These are phyloP conservation scores for Mesembrinibis cayennensis DNA, from an alignment of 2,113 vertebrate species.

Conservation along the genomic window DNA sequence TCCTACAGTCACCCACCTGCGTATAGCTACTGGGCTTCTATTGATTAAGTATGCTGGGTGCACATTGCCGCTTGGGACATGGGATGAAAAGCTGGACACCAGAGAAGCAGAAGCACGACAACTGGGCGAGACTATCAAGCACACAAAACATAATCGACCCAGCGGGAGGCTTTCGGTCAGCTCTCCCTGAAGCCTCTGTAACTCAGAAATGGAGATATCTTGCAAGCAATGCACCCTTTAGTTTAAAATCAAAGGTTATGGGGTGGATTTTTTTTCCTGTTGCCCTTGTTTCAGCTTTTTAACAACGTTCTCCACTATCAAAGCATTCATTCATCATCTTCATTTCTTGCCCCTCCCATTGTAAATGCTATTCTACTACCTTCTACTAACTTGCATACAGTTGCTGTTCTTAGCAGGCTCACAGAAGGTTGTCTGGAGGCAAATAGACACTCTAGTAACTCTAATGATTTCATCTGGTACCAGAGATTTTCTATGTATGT, in stretches of 20 bases:
- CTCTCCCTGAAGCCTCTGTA: neutral
- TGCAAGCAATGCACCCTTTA: neutral
- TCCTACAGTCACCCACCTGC: neutral
- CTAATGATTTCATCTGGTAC: neutral
- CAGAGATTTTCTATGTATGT: neutral
- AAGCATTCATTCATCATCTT: constrained; percentile 22
- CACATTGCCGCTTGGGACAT: neutral
- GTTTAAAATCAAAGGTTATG: constrained; percentile 7
- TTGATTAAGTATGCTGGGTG: too few relatives aligned
- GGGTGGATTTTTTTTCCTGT: neutral
- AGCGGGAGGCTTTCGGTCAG: neutral
- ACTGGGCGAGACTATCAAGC: neutral
- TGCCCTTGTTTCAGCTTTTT: neutral
- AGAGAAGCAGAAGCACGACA: neutral
- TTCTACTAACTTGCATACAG: neutral
- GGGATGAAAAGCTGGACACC: neutral
- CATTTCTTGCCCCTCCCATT: constrained; percentile 15
- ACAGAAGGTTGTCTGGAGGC: neutral
- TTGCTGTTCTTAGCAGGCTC: neutral
- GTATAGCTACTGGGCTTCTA: neutral
- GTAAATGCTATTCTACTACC: neutral
- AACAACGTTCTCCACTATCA: neutral
- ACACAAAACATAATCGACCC: neutral
- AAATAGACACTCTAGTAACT: neutral
- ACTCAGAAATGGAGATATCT: neutral